Base-by-base conservation (phyloP, 2,797 vertebrate species). In the Psittacula echo region DNA sequence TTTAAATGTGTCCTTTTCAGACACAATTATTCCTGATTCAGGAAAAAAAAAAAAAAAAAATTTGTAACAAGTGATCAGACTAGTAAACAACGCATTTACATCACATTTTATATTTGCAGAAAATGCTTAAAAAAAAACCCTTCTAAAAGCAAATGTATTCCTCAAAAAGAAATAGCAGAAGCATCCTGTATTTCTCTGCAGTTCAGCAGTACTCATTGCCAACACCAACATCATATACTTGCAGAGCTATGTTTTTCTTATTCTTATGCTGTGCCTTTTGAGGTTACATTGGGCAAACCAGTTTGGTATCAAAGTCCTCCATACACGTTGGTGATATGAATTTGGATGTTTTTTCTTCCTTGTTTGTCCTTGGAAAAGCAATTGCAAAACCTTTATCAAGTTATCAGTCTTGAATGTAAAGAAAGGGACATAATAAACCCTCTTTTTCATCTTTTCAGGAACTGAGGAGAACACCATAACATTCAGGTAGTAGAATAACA, bases 221-320 rank as follows among this genome's bases (percentile, higher is more conserved):
- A 98, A 98, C 85, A 97, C 79, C 95, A 98, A 98, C 97, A 97
- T 87, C 45, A 94, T 96, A 97, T 95, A 97, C 90, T 97, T 96
- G 93, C 91, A 95, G 76, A 94, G 94, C 79, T 76, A 39, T 96
- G 93, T 97, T 95, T 97, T 97, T 97, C 97, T 97, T 95, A 77
- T 90, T 97, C 95, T 97, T 96, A 94, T 21, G 44, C 87, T 94
- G 41, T 72, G 79, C 76, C 53, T 96, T 91, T 95, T 88, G 91
- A 94, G 97, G 96, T 97, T 97, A 94, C 89, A 71, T 93, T 7
- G 13, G 95, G 91, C 85, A 88, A 97, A 84, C 24, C 60, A 65
- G 66, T 85, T 85, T 77, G 60, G 94, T 97, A 93, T 96, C 97
- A 96, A 96, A 94, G 87, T 82, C 54, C 90, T 85, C 87, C 85